These are phyloP conservation scores for Paedocypris sp. DNA, from an alignment of 2,113 vertebrate genomes.

Conservation along the genomic window DNA sequence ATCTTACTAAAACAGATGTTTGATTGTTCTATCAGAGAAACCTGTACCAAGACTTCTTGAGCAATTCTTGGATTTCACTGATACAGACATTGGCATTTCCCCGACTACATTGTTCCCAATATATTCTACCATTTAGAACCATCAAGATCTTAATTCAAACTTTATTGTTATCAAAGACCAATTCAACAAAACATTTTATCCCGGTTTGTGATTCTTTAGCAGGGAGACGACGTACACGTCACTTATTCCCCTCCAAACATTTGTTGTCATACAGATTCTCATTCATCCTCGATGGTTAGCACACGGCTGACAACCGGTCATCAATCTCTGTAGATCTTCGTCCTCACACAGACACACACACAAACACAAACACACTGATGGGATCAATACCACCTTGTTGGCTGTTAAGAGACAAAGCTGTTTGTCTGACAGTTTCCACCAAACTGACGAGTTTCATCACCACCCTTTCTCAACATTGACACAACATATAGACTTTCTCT, in stretches of 20 bases:
- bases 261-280: constrained; percentile 29
- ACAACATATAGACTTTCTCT: background rate
- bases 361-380: constrained; percentile 32
- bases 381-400: constrained; percentile 38
- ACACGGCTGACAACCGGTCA: constrained; percentile 35
- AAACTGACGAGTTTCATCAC: constrained; percentile 24
- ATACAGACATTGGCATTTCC: no score
- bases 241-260: constrained; percentile 7
- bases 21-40: no score
- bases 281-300: constrained; percentile 39
- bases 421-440: constrained; percentile 30
- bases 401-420: constrained; percentile 30
- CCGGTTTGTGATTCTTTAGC: no score
- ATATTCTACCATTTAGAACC: no score
- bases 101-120: no score
- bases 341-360: constrained; percentile 29
- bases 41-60: no score
- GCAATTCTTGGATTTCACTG: no score
- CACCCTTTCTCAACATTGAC: constrained; percentile 29
- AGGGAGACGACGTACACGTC: no score
- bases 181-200: no score
- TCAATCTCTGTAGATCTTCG: constrained; percentile 31
- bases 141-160: no score
- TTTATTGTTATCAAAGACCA: background rate
- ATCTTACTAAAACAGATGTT: no score